Evolutionary conservation across 1,140 invertebrate genomes (phyloP), one percentile per base, ranked within the genome.

Genomic region (Orussus abietinus): DNA sequence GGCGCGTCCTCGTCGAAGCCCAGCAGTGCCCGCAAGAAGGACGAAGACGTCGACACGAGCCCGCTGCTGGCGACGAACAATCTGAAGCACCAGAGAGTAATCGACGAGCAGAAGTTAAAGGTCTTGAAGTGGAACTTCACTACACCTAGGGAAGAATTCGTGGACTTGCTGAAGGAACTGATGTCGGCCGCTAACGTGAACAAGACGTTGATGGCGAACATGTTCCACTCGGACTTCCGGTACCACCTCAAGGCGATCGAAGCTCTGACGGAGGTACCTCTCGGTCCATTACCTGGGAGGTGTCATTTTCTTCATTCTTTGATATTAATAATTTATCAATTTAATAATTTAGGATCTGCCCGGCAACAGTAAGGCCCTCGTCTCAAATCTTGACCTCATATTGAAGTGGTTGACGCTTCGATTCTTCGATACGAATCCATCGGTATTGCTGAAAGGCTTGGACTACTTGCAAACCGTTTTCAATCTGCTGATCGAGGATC

Each of bases 371-470:
- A 80, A 83, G 57, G 88, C 90, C 4, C 77, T 95, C 13, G 81
- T 93, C 18, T 84, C 83, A 9, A 98, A 98, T 75, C 75, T 97
- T 38, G 96, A 99, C 76, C 74, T 99, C 26, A 86, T 98, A 42
- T 75, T 99, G 7, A 96, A 96, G 68, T 99, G 96, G 96, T 65
- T 97, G 44, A 96, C 94, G 0, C 66, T 98, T 10, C 76, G 95
- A 48, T 98, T 98, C 69, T 98, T 96, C 58, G 96, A 98, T 74
- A 98, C 96, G 6, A 99, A 98, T 77, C 95, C 96, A 12, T 94
- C 92, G 15, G 95, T 98, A 18, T 76, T 98, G 19, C 76, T 97
- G 36, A 95, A 94, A 78, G 91, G 89, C 30, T 72, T 99, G 34
- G 95, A 98, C 52, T 97, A 96, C 73, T 72, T 97, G 5, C 81